These are phyloP conservation scores for Chloroclysta siterata DNA, from an alignment of 2,888 invertebrate species.

Conservation along the genomic window DNA sequence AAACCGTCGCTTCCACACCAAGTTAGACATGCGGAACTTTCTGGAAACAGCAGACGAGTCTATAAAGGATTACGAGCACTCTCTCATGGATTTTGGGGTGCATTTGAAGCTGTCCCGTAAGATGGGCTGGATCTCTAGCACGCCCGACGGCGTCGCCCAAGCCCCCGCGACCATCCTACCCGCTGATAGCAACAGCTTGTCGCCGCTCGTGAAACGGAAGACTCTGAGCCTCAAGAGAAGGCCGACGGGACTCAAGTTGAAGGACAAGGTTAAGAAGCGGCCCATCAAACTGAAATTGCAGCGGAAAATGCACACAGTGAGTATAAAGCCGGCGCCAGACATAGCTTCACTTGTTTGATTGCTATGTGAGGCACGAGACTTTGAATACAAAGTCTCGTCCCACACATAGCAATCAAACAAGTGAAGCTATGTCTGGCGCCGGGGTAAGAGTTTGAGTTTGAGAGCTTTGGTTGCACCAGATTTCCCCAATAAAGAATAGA, in stretches of 20 bases:
- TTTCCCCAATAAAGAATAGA: not conserved
- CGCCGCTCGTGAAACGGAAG: slow-evolving; percentile 62
- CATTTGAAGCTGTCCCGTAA: slow-evolving; percentile 75
- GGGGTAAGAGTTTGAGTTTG: too few species aligned
- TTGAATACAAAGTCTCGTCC: too few species aligned
- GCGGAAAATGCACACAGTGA: slow-evolving; percentile 33
- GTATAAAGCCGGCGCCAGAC: too few species aligned
- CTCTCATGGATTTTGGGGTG: slow-evolving; percentile 73
- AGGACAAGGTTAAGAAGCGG: slow-evolving; percentile 36
- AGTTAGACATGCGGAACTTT: slow-evolving; percentile 71
- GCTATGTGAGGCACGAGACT: too few species aligned
- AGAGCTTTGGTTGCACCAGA: too few species aligned
- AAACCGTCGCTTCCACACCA: slow-evolving; percentile 73
- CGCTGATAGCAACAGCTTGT: slow-evolving; percentile 49
- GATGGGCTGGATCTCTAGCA: slow-evolving; percentile 71
- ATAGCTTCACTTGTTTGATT: too few species aligned
- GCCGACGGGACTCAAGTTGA: slow-evolving; percentile 41
- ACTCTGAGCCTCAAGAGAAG: slow-evolving; percentile 56
- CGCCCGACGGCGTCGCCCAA: slow-evolving; percentile 52
- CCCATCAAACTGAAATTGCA: slow-evolving; percentile 46
- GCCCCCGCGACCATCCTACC: slow-evolving; percentile 51
- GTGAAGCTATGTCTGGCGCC: too few species aligned
- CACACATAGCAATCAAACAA: too few species aligned
- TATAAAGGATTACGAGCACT: slow-evolving; percentile 57
- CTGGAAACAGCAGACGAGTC: slow-evolving; percentile 57